Evolutionary conservation across 2,797 vertebrate species (phyloP).

Genomic region (Sebastes glaucus): DNA sequence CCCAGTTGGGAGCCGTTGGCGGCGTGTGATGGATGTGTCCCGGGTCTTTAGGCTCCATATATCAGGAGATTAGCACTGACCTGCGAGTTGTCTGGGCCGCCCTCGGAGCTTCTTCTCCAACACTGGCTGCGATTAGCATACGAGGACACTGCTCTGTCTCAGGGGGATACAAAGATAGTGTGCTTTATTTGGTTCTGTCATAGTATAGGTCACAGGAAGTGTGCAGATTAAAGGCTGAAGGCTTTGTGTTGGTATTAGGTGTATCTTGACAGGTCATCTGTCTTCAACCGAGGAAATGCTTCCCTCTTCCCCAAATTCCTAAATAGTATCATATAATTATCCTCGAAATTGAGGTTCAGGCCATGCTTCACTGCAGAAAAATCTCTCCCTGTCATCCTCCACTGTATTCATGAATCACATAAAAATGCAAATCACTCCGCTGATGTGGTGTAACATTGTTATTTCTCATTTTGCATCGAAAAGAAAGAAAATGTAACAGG

Average conservation of each 20-base stretch:
- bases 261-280: constrained; percentile 73
- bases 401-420: constrained; percentile 64
- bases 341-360: constrained; percentile 62
- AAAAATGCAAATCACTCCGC: constrained; percentile 74
- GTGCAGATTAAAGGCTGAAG: constrained; percentile 71
- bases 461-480: constrained; percentile 45
- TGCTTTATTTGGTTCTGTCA: constrained; percentile 75
- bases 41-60: constrained; percentile 79
- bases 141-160: constrained; percentile 75
- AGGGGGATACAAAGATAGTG: constrained; percentile 74
- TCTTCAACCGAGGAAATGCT: constrained; percentile 61
- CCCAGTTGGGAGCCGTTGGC: constrained; percentile 71
- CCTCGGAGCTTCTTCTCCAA: constrained; percentile 72
- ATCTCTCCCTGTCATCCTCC: constrained; percentile 32
- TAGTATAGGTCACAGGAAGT: constrained; percentile 73
- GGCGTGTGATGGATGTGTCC: constrained; percentile 80
- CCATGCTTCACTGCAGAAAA: constrained; percentile 52
- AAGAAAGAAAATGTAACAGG: constrained; percentile 37
- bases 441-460: constrained; percentile 59
- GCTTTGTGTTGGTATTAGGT: constrained; percentile 71
- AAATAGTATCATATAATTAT: constrained; percentile 73
- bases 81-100: constrained; percentile 78
- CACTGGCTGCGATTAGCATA: constrained; percentile 78
- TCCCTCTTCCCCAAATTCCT: constrained; percentile 61
- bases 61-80: constrained; percentile 86